phyloP scores from a whole-genome alignment of 1,140 invertebrate genomes.

The Neodiprion lecontei region DNA sequence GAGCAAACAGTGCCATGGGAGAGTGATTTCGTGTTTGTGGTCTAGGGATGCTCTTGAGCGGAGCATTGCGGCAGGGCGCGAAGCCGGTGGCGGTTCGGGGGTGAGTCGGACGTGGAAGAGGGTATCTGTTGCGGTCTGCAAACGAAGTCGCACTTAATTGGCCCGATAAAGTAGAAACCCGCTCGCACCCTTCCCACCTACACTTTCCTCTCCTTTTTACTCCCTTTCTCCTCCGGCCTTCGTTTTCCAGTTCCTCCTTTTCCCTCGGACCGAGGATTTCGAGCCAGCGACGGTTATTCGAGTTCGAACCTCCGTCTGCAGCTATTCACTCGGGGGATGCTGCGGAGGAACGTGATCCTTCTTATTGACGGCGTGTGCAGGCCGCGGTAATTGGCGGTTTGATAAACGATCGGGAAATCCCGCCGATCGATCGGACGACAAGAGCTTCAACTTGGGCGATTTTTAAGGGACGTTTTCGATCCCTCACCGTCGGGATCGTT shows the following conservation, averaged over 20 bases:
- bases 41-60: constrained; percentile 8
- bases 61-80: neutral
- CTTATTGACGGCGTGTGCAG: too few species aligned
- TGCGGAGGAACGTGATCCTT: too few species aligned
- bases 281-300: too few species aligned
- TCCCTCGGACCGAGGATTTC: neutral
- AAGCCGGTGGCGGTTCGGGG: constrained; percentile 9
- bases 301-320: too few species aligned
- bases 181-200: neutral
- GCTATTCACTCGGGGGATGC: too few species aligned
- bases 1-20: constrained; percentile 26
- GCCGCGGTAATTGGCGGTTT: too few species aligned
- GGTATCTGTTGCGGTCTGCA: constrained; percentile 42
- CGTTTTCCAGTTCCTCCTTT: neutral
- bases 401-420: too few species aligned
- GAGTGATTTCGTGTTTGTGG: constrained; percentile 27
- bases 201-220: neutral
- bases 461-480: neutral
- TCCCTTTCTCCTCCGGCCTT: neutral
- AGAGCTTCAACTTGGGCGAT: too few species aligned
- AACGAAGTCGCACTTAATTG: constrained; percentile 37
- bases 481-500: neutral
- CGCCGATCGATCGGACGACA: too few species aligned
- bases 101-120: constrained; percentile 7
- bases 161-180: constrained; percentile 28